phyloP scores from a whole-genome alignment of 2,797 vertebrate species.

The Varecia variegata region DNA sequence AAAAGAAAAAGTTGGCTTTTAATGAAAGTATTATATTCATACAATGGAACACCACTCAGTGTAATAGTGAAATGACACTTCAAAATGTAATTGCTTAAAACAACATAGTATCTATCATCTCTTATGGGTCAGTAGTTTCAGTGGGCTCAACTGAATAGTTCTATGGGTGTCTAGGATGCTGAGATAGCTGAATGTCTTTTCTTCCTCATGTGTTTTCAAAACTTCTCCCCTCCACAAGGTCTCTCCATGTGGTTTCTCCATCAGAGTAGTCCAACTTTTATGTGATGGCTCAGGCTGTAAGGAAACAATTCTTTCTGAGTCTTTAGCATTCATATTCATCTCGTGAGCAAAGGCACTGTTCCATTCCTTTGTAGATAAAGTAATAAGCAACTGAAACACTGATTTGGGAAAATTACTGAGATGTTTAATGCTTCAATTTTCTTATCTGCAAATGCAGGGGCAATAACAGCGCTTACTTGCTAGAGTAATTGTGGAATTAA shows the following conservation, averaged over 20 bases:
- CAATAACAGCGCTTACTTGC: neutral
- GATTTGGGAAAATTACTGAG: neutral
- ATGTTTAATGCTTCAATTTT: neutral
- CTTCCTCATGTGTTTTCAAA: neutral
- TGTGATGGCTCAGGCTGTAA: neutral
- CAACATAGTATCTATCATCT: neutral
- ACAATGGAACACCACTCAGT: neutral
- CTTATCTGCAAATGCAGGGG: neutral
- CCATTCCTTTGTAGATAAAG: neutral
- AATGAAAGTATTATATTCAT: neutral
- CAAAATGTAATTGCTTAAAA: neutral
- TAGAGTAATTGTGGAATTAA: neutral
- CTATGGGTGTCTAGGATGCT: neutral
- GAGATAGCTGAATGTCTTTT: neutral
- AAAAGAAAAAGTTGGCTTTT: neutral
- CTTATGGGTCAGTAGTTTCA: neutral
- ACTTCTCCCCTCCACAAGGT: accelerated
- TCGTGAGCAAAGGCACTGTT: neutral
- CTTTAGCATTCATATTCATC: neutral
- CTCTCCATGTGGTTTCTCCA: neutral
- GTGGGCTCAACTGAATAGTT: neutral
- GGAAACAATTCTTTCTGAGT: neutral
- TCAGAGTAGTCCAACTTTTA: neutral
- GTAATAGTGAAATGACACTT: neutral
- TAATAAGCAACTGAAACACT: neutral